These are phyloP conservation scores for Brachystomella parvula DNA, from an alignment of 1,140 invertebrate genomes.

Conservation along the genomic window DNA sequence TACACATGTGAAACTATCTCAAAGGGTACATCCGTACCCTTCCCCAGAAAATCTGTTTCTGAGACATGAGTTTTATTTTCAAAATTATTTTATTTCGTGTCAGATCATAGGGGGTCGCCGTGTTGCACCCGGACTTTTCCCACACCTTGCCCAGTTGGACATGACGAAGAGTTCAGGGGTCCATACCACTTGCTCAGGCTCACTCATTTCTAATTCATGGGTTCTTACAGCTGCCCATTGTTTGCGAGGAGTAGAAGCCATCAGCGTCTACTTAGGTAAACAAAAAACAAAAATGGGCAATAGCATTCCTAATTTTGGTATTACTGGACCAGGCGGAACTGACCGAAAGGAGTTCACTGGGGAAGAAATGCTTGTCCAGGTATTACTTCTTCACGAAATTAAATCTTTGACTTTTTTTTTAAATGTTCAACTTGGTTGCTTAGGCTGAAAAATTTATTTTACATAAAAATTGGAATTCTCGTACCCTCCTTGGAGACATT, in stretches of 20 bases:
- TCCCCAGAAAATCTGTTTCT: too few relatives aligned
- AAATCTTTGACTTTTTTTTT: not conserved
- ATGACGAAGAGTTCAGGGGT: conserved; percentile 32
- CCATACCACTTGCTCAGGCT: conserved; percentile 34
- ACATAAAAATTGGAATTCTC: conserved; percentile 31
- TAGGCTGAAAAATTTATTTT: conserved; percentile 35
- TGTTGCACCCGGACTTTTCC: conserved; percentile 24
- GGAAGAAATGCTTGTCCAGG: conserved; percentile 30
- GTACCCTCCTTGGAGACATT: conserved; percentile 28
- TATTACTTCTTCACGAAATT: not conserved
- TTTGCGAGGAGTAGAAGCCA: conserved; percentile 22
- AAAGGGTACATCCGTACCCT: too few relatives aligned
- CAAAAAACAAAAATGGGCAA: not conserved
- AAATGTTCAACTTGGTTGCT: not conserved
- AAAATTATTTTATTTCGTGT: too few relatives aligned
- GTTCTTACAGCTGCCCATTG: conserved; percentile 30
- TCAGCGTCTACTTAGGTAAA: conserved; percentile 30
- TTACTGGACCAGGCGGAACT: conserved; percentile 23
- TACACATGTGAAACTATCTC: too few relatives aligned
- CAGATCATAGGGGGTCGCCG: conserved; percentile 5
- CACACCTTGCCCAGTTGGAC: conserved; percentile 34
- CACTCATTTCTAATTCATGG: conserved; percentile 25
- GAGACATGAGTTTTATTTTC: too few relatives aligned
- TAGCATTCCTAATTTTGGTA: not conserved
- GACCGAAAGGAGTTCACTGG: conserved; percentile 29